Conservation (phyloP, 2,797 vertebrate genomes). For the Rhodeus uyekii region DNA sequence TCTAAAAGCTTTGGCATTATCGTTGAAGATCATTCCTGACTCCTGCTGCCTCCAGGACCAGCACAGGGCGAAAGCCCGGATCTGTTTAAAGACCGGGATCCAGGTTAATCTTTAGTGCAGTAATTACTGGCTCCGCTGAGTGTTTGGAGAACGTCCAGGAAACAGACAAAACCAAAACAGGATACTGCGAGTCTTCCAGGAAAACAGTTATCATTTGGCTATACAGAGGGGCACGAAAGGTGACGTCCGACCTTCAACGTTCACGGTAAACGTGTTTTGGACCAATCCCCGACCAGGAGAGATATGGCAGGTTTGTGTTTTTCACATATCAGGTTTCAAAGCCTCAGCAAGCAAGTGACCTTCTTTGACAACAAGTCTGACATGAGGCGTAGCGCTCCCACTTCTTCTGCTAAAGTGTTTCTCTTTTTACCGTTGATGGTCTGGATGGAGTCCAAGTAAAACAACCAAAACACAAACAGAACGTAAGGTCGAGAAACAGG, state of each 20-base stretch:
- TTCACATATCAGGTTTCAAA: constrained; percentile 32
- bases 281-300: background rate
- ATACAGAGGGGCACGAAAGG: constrained; percentile 7
- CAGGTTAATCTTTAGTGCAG: constrained; percentile 20
- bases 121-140: constrained; percentile 8
- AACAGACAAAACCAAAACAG: constrained; percentile 56
- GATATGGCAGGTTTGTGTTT: constrained; percentile 10
- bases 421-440: background rate
- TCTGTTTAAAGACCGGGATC: constrained; percentile 10
- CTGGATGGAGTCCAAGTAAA: background rate
- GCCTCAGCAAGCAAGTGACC: background rate
- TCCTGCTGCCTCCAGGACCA: background rate
- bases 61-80: background rate
- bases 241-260: constrained; percentile 12
- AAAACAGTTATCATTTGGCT: constrained; percentile 47
- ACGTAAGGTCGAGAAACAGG: background rate
- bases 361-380: constrained; percentile 7
- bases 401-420: background rate
- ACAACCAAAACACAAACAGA: constrained; percentile 1
- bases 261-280: background rate
- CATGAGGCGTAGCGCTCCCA: background rate
- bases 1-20: background rate
- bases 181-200: constrained; percentile 54
- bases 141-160: constrained; percentile 39
- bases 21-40: background rate